Evolutionary conservation across 2,888 invertebrate genomes (phyloP), one percentile per base, ranked within the genome.

Genomic region (Folsomia manolachei): DNA sequence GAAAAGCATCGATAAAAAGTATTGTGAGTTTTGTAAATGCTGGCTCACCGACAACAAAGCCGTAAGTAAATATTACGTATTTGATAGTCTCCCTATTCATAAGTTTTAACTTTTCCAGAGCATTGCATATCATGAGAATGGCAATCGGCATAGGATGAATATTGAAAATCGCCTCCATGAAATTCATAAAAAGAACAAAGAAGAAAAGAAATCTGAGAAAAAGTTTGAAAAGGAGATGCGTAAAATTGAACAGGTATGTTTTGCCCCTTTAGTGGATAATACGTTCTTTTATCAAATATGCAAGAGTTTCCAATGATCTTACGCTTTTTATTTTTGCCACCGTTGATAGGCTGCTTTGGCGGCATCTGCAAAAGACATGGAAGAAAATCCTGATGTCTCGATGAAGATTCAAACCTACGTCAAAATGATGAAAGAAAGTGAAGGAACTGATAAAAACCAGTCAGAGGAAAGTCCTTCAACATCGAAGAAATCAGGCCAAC

Each of bases 21-120:
- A 91, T 84, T 98, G 98, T 83, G 96, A 97, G 81, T 95, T 95
- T 85, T 98, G 98, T 86, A 97, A 97, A 85, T 97, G 97, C 83
- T 98, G 97, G 97, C 92, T 96, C 82, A 93, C 96, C 70, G 97
- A 97, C 84, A 98, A 98, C 83, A 95, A 94, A 88, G 93, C 95
- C 69, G 86, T 86, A 82, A 84, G 84, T 79, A 63, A n/a, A 65
- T 14, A 52, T n/a, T 64, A 24, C 21, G 11, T 71, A 21, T n/a
- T 51, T 19, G 21, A 52, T 63, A 56, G 21, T 1, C 1, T 27
- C 27, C 73, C 73, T 71, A 62, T 14, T 70, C 63, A 69, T 69
- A 60, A 18, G 63, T 74, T 39, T 72, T 67, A 52, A 26, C 71
- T n/a, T n/a, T 87, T 56, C 4, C 84, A 94, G 94, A 97, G 96